A percentile compares a stretch with the other conserved stretches of the same genome.
Conservation (phyloP, 2,888 invertebrate genomes). For the Patella ulyssiponensis region DNA sequence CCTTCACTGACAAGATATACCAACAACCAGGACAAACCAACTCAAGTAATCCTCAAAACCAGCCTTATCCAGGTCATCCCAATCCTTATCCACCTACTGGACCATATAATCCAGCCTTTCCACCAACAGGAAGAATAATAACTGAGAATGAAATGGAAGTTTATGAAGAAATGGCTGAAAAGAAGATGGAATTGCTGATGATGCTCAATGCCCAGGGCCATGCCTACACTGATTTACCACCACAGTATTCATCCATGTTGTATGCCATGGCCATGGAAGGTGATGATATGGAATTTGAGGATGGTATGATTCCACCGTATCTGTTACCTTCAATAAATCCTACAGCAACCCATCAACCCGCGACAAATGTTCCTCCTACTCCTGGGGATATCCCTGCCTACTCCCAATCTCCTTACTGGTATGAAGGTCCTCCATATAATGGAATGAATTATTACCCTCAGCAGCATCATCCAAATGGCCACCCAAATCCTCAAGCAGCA, state of each 20-base stretch:
- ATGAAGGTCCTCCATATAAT: background rate
- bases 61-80: background rate
- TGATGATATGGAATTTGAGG: background rate
- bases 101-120: background rate
- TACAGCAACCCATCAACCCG: background rate
- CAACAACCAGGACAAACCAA: too few species aligned
- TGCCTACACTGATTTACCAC: background rate
- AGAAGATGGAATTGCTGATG: background rate
- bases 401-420: background rate
- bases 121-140: background rate
- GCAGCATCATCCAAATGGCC: background rate
- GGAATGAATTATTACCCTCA: background rate
- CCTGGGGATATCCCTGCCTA: background rate
- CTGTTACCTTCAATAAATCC: background rate
- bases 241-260: background rate
- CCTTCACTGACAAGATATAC: too few species aligned
- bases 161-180: background rate
- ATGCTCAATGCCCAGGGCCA: slow-evolving; percentile 2
- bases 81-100: background rate
- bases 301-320: background rate
- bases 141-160: background rate
- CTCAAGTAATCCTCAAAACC: background rate
- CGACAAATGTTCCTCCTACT: background rate
- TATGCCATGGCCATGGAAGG: background rate
- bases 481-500: too few species aligned